These are phyloP conservation scores for Parapsyche elsis DNA, from an alignment of 1,140 invertebrate species.

Conservation along the genomic window DNA sequence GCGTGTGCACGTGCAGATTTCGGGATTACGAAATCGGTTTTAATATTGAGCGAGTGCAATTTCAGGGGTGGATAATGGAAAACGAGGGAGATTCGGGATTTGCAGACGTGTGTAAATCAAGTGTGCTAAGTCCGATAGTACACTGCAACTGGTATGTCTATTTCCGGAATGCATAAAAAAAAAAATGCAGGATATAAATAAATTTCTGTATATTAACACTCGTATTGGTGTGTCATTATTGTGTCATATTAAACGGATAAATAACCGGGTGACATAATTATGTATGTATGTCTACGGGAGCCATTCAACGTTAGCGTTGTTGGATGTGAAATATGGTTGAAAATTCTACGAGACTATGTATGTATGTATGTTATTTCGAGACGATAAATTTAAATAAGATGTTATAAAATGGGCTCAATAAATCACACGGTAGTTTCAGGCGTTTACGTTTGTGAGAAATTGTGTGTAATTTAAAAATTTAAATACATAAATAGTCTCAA, in stretches of 20 bases:
- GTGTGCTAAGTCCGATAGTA: slow-evolving; percentile 16
- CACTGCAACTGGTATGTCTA: neutral
- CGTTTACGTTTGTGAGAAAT: no score
- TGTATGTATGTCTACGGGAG: neutral
- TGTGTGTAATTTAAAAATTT: no score
- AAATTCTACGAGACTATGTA: neutral
- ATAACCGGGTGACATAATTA: neutral
- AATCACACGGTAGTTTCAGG: neutral
- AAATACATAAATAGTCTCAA: no score
- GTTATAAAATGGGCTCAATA: neutral
- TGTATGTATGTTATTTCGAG: no score
- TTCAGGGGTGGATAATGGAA: slow-evolving; percentile 31
- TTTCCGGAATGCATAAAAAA: neutral
- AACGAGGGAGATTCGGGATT: slow-evolving; percentile 9
- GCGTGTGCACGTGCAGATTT: slow-evolving; percentile 37
- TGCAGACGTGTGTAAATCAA: slow-evolving; percentile 38
- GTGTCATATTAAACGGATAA: slow-evolving; percentile 26
- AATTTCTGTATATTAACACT: no score
- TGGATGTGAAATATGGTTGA: neutral
- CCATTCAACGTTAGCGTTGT: slow-evolving; percentile 3
- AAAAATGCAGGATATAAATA: neutral
- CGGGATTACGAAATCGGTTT: slow-evolving; percentile 39
- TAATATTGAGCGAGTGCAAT: slow-evolving; percentile 41
- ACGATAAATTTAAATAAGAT: slow-evolving; percentile 21
- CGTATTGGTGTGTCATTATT: no score